Conservation (phyloP, 2,888 invertebrate genomes). For the Rhagonycha fulva region DNA sequence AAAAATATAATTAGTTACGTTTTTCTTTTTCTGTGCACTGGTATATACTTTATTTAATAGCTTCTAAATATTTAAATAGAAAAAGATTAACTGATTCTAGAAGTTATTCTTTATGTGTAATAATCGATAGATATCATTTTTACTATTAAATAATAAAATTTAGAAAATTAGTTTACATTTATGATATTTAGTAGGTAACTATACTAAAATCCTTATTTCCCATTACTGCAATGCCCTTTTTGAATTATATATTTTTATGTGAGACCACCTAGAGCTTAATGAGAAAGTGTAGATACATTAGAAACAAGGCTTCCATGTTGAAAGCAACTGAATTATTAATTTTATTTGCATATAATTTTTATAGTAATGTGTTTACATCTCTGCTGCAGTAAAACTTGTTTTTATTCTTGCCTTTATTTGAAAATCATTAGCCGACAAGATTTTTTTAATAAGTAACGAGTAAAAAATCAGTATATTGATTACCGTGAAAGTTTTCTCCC, state of each 20-base stretch:
- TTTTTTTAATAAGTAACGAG: background rate
- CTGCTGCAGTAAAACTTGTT: conserved; percentile 19
- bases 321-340: conserved; percentile 30
- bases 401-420: conserved; percentile 20
- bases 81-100: conserved; percentile 12
- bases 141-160: background rate
- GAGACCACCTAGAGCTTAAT: background rate
- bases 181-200: background rate
- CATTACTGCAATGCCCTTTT: background rate
- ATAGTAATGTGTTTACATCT: conserved; percentile 26
- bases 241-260: background rate
- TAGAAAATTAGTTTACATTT: background rate
- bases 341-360: conserved; percentile 25
- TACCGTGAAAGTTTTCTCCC: conserved; percentile 55
- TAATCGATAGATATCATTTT: conserved; percentile 8
- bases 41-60: conserved; percentile 24
- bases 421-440: conserved; percentile 22
- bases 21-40: conserved; percentile 18
- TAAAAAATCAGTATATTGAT: conserved; percentile 27
- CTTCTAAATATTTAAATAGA: conserved; percentile 13
- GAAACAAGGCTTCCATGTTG: conserved; percentile 24
- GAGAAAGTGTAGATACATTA: conserved; percentile 6
- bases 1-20: conserved; percentile 19
- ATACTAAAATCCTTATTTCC: background rate
- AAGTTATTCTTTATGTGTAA: background rate